Percentiles rank a stretch among this genome's conserved stretches.
Evolutionary conservation across 2,797 vertebrate genomes (phyloP).

Genomic region (Falco novaeseelandiae): DNA sequence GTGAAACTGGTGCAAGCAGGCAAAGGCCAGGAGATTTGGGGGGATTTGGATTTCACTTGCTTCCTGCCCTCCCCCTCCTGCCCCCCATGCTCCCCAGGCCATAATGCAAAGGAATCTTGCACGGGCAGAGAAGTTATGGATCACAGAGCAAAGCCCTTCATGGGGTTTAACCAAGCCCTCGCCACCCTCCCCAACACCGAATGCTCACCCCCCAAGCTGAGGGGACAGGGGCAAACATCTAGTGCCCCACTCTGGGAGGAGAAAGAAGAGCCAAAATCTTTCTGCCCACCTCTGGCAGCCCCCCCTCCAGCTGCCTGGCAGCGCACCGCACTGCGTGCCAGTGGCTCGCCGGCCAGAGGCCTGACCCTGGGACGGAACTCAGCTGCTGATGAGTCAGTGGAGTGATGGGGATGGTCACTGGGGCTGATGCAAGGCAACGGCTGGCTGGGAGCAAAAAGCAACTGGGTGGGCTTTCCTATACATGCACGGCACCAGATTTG

Average conservation of each 20-base stretch:
- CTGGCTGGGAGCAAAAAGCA: neutral
- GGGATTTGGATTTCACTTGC: slow-evolving; percentile 70
- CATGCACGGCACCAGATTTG: accelerated
- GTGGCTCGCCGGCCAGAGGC: neutral
- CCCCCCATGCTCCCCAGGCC: neutral
- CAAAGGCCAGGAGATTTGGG: slow-evolving; percentile 69
- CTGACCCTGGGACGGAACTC: neutral
- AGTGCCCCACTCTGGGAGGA: neutral
- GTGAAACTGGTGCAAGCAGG: slow-evolving; percentile 73
- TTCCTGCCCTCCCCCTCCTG: slow-evolving; percentile 59
- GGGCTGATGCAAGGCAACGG: neutral
- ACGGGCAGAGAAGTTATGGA: slow-evolving; percentile 34
- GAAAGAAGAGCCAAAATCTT: neutral
- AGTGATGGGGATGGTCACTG: neutral
- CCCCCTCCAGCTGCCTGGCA: neutral
- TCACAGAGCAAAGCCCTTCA: slow-evolving; percentile 33
- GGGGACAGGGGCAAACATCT: neutral
- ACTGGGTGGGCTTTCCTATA: neutral
- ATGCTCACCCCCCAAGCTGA: accelerated
- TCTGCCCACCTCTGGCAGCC: neutral
- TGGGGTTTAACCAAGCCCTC: neutral
- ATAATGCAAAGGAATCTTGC: slow-evolving; percentile 44
- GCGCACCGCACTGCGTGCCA: accelerated
- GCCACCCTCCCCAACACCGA: neutral
- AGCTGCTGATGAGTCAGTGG: neutral